Conservation (phyloP, 92 coral and sea anemone genomes). For the Zoanthus sociatus region DNA sequence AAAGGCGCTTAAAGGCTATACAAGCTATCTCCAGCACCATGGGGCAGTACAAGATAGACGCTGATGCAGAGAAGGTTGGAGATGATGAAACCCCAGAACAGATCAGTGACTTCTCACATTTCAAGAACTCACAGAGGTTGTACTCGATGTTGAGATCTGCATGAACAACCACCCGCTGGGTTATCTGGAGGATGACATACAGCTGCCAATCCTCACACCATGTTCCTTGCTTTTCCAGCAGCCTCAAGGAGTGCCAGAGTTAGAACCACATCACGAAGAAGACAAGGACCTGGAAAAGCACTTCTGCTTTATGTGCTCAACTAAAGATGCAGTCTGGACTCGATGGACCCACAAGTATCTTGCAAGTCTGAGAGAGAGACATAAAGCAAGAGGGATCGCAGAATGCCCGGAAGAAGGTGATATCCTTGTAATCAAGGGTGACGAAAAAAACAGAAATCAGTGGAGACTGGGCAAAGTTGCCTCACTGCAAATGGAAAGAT, state of each 20-base stretch:
- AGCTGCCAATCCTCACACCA: conserved; percentile 43
- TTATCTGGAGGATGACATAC: conserved; percentile 43
- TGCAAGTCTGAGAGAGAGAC: conserved; percentile 33
- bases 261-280: conserved; percentile 13
- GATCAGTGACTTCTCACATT: conserved; percentile 28
- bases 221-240: conserved; percentile 38
- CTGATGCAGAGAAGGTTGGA: not conserved
- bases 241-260: conserved; percentile 34
- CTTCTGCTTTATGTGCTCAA: conserved; percentile 24
- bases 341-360: conserved; percentile 53
- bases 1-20: conserved; percentile 30
- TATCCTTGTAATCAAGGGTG: conserved; percentile 39
- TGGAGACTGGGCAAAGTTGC: conserved; percentile 48
- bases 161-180: conserved; percentile 35
- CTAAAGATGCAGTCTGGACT: conserved; percentile 51
- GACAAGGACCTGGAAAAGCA: conserved; percentile 40
- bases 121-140: conserved; percentile 44
- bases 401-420: conserved; percentile 32
- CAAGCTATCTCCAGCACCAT: not conserved
- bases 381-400: conserved; percentile 29
- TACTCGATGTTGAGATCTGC: conserved; percentile 39
- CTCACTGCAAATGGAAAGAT: conserved; percentile 15
- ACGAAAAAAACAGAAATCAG: conserved; percentile 23
- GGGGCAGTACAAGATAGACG: not conserved
- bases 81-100: not conserved